Evolutionary conservation across 2,888 invertebrate genomes (phyloP).

Genomic region (Notocelia uddmanniana): DNA sequence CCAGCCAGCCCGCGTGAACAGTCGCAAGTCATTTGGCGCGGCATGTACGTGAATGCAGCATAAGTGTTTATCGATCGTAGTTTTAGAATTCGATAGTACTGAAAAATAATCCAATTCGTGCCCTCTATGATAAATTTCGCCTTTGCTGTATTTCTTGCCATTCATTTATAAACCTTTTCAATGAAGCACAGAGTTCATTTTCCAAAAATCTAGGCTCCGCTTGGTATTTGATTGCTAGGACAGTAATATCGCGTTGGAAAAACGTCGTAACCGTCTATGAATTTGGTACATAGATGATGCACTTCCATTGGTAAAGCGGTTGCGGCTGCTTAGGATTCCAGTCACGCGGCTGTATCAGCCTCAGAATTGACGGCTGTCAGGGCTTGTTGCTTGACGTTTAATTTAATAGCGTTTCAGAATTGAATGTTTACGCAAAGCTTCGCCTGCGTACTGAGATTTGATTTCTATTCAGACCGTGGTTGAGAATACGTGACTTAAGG

Average conservation of each 20-base stretch:
- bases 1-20: too few relatives aligned
- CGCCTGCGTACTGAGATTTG: constrained; percentile 7
- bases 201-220: background rate
- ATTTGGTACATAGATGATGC: background rate
- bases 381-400: constrained; percentile 24
- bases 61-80: background rate
- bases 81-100: background rate
- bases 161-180: background rate
- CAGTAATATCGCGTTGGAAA: too few relatives aligned
- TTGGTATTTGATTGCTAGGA: background rate
- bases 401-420: constrained; percentile 11
- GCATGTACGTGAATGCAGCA: too few relatives aligned
- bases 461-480: background rate
- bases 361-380: constrained; percentile 27
- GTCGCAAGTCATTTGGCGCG: too few relatives aligned
- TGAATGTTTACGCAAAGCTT: constrained; percentile 16
- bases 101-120: background rate
- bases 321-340: constrained; percentile 16
- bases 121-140: background rate
- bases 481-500: background rate
- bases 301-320: constrained; percentile 2
- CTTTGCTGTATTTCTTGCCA: background rate
- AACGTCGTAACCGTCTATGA: background rate
- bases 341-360: constrained; percentile 18
- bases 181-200: background rate